Evolutionary conservation across 2,797 vertebrate genomes (phyloP), one percentile per base, ranked within the genome.

Genomic region (Enteromius radiatus): DNA sequence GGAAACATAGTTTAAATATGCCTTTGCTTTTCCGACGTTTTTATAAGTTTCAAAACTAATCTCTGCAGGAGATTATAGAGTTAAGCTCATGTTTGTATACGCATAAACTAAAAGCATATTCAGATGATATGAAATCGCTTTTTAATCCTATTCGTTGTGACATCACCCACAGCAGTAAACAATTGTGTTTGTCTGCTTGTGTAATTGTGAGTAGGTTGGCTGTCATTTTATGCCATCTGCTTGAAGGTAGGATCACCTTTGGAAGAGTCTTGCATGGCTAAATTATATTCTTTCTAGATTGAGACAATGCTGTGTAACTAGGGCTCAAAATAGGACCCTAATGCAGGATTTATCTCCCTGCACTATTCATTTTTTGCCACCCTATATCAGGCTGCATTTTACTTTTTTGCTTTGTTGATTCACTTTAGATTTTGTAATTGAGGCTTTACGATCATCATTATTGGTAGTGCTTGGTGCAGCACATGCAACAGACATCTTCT

Each of bases 101-200:
- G 17, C 61, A 3, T 31, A 43, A 82, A 23, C 47, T 41, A 38
- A n/a, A 69, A 47, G 54, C 81, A 38, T 65, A 80, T 76, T 56
- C 36, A 64, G 56, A 47, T 80, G 1, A 76, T 70, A 23, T 69
- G 68, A 69, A 71, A 76, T 73, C 52, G 1, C 23, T 26, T 49
- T 76, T 83, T 75, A 76, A 85, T 83, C 69, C 63, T 52, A 59
- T 82, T 70, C 17, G 36, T 31, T 38, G n/a, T 64, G 73, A 45
- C 75, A 56, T 68, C n/a, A 56, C 17, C 54, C 23, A 33, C 19
- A 14, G 45, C 19, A 45, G 26, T 75, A 23, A 52, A 79, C 28
- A 12, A 1, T 54, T 36, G 17, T 17, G 19, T 78, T 38, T 52
- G 43, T 78, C 49, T 79, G 26, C 10, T 0, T 17, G 5, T 65